Percentiles rank a stretch among this genome's conserved stretches.
Evolutionary conservation across 2,797 vertebrate genomes (phyloP).

Genomic region (Tolypeutes matacus): DNA sequence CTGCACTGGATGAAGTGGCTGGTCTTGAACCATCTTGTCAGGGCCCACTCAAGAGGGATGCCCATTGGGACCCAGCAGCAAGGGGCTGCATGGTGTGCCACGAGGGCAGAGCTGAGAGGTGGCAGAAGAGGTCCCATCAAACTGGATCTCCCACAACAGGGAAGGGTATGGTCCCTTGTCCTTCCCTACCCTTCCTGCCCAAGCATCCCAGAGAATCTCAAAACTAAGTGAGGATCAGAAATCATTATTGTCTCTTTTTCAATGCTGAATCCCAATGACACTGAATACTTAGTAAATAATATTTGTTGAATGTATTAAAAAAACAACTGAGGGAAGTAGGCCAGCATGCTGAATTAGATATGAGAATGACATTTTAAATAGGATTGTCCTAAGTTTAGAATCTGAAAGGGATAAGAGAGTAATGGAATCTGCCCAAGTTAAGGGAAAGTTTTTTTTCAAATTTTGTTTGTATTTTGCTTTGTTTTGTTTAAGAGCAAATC

Average conservation of each 20-base stretch:
- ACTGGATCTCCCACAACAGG: background rate
- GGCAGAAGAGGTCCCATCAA: background rate
- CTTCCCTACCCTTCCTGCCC: background rate
- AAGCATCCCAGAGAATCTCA: background rate
- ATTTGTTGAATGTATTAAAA: too few species aligned
- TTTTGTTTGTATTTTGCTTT: background rate
- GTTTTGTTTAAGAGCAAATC: background rate
- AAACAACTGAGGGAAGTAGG: background rate
- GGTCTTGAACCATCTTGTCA: background rate
- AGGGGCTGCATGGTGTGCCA: background rate
- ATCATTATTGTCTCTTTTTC: too few species aligned
- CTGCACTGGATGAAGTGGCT: background rate
- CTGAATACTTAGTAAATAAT: too few species aligned
- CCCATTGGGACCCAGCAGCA: background rate
- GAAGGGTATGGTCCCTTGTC: background rate
- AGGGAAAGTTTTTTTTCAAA: background rate
- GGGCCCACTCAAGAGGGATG: background rate
- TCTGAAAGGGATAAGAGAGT: constrained; percentile 6
- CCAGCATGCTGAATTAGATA: background rate
- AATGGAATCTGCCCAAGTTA: background rate
- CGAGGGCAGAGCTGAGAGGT: background rate
- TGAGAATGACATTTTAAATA: background rate
- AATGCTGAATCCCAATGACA: too few species aligned
- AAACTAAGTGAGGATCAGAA: background rate
- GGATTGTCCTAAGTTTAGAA: background rate